Evolutionary conservation across 2,888 invertebrate genomes (phyloP).

Genomic region (Acrocera orbiculus): DNA sequence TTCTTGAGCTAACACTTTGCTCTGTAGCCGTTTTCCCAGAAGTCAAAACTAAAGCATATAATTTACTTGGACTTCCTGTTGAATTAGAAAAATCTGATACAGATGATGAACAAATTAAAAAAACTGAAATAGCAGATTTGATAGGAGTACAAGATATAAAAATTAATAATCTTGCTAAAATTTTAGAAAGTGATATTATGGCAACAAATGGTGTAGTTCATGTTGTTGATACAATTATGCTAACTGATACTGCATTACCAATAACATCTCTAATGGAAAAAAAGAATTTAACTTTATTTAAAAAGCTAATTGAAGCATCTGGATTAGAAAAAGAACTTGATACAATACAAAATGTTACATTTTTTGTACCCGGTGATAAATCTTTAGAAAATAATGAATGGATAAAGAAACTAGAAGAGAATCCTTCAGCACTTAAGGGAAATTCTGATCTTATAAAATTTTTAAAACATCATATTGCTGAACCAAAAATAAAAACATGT

Average conservation of each 20-base stretch:
- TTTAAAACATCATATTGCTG: constrained; percentile 43
- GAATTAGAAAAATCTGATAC: constrained; percentile 25
- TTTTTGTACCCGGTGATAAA: constrained; percentile 46
- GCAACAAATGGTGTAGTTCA: constrained; percentile 59
- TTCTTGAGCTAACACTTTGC: constrained; percentile 48
- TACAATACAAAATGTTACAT: constrained; percentile 39
- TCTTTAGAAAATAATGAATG: constrained; percentile 37
- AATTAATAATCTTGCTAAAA: constrained; percentile 39
- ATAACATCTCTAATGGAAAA: constrained; percentile 34
- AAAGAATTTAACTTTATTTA: constrained; percentile 43
- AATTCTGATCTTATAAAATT: constrained; percentile 36
- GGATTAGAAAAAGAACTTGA: constrained; percentile 38
- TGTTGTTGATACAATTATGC: constrained; percentile 44
- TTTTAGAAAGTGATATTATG: constrained; percentile 41
- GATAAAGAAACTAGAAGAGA: constrained; percentile 23
- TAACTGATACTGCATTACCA: constrained; percentile 38
- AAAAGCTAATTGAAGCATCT: constrained; percentile 35
- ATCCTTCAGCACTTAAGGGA: constrained; percentile 23
- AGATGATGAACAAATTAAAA: constrained; percentile 34
- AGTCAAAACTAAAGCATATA: constrained; percentile 27
- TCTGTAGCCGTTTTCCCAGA: constrained; percentile 39
- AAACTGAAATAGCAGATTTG: constrained; percentile 33
- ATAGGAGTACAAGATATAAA: constrained; percentile 34
- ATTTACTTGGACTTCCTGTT: constrained; percentile 27
- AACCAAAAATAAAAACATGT: constrained; percentile 37